A percentile compares a stretch with the other conserved stretches of the same genome.
These are phyloP conservation scores for Cranoglanis bouderius DNA, from an alignment of 2,113 vertebrate genomes.

Conservation along the genomic window DNA sequence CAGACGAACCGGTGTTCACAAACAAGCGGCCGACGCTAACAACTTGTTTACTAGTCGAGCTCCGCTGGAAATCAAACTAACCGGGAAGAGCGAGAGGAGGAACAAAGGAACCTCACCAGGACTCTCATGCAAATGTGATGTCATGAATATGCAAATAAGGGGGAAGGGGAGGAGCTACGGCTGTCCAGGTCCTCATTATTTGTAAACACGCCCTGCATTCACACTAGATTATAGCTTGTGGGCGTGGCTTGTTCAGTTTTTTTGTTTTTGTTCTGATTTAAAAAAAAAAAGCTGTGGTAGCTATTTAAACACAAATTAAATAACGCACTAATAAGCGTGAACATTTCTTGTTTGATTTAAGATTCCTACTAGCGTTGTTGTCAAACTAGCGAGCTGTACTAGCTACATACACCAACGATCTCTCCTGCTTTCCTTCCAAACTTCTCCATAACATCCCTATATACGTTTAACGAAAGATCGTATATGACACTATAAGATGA, in stretches of 20 bases:
- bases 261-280: background rate
- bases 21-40: constrained; percentile 56
- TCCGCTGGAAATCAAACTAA: constrained; percentile 32
- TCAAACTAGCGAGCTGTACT: background rate
- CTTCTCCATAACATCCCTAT: background rate
- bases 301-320: background rate
- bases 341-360: background rate
- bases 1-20: constrained; percentile 49
- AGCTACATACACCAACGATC: background rate
- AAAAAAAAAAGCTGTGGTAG: background rate
- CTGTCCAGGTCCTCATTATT: background rate
- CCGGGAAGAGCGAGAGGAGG: background rate
- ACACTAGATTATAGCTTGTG: background rate
- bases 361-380: background rate
- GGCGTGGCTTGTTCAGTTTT: background rate
- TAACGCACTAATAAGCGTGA: background rate
- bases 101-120: background rate
- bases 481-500: background rate
- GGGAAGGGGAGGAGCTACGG: background rate
- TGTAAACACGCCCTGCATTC: background rate
- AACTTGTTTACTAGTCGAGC: constrained; percentile 46
- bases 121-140: background rate
- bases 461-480: background rate
- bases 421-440: background rate
- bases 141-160: background rate